Percentiles rank a stretch among this genome's conserved stretches.
These are phyloP conservation scores for Pseudeuparius sepicola DNA, from an alignment of 2,888 invertebrate genomes.

Conservation along the genomic window DNA sequence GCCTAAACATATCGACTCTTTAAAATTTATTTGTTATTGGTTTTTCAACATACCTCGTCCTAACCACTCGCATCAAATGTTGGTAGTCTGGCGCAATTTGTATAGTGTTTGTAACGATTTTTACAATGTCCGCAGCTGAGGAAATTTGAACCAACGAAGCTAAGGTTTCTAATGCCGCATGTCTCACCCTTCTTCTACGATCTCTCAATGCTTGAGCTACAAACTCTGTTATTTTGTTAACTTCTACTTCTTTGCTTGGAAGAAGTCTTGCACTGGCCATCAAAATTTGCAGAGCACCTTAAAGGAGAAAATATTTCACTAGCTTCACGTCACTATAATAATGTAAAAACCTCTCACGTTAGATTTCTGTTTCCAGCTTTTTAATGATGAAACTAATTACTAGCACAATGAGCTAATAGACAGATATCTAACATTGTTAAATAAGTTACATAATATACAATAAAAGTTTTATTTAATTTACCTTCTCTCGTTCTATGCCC, in stretches of 20 bases:
- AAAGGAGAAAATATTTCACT: too few species aligned
- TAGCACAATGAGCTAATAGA: too few species aligned
- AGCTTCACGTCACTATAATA: too few species aligned
- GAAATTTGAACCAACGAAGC: slow-evolving; percentile 68
- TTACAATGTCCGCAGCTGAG: slow-evolving; percentile 51
- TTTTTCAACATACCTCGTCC: slow-evolving; percentile 47
- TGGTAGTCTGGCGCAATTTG: slow-evolving; percentile 43
- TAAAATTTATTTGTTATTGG: slow-evolving; percentile 2
- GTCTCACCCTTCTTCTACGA: slow-evolving; percentile 64
- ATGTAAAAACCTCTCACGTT: too few species aligned
- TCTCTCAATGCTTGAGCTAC: slow-evolving; percentile 36
- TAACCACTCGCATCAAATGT: slow-evolving; percentile 59
- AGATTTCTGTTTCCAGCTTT: too few species aligned
- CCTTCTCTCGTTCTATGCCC: slow-evolving; percentile 28
- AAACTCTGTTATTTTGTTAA: slow-evolving; percentile 35
- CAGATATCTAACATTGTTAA: background rate
- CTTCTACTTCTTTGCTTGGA: slow-evolving; percentile 66
- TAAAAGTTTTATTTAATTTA: slow-evolving; percentile 10
- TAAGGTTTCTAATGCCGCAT: slow-evolving; percentile 67
- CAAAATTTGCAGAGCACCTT: slow-evolving; percentile 35
- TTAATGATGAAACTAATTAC: too few species aligned
- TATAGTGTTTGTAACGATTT: slow-evolving; percentile 45
- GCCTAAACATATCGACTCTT: slow-evolving; percentile 30
- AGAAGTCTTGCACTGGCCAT: slow-evolving; percentile 69
- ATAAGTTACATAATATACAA: background rate